phyloP scores from a whole-genome alignment of 1,140 invertebrate genomes.

The Caenorhabditis latens region DNA sequence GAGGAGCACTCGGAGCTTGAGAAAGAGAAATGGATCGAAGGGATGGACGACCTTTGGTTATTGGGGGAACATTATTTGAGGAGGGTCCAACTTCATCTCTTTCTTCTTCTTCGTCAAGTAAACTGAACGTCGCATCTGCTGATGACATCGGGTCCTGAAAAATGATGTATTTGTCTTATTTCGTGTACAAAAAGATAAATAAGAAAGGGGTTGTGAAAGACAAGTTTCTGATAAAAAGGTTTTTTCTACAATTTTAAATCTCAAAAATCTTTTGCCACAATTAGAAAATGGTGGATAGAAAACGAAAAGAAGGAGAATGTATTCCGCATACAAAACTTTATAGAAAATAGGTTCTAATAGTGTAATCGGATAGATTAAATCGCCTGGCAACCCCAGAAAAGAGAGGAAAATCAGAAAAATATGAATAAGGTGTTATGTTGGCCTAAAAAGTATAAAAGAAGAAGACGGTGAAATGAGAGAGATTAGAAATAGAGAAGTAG shows the following conservation, averaged over 20 bases:
- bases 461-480: neutral
- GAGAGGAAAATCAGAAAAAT: neutral
- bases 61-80: neutral
- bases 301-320: neutral
- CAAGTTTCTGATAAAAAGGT: too few relatives aligned
- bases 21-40: constrained; percentile 45
- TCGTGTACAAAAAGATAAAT: too few relatives aligned
- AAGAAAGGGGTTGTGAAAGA: too few relatives aligned
- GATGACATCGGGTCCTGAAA: neutral
- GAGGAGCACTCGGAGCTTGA: constrained; percentile 24
- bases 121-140: constrained; percentile 33
- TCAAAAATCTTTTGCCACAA: too few relatives aligned
- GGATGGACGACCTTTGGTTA: neutral
- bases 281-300: neutral
- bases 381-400: neutral
- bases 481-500: neutral
- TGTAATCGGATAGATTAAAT: neutral
- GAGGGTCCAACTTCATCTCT: constrained; percentile 47
- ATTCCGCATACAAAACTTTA: neutral
- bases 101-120: constrained; percentile 40
- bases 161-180: too few relatives aligned
- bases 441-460: constrained; percentile 30
- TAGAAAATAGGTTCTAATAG: neutral
- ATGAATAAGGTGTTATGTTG: constrained; percentile 1
- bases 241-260: too few relatives aligned